phyloP scores from a whole-genome alignment of 2,113 vertebrate species.

The Zosterops pallidus region DNA sequence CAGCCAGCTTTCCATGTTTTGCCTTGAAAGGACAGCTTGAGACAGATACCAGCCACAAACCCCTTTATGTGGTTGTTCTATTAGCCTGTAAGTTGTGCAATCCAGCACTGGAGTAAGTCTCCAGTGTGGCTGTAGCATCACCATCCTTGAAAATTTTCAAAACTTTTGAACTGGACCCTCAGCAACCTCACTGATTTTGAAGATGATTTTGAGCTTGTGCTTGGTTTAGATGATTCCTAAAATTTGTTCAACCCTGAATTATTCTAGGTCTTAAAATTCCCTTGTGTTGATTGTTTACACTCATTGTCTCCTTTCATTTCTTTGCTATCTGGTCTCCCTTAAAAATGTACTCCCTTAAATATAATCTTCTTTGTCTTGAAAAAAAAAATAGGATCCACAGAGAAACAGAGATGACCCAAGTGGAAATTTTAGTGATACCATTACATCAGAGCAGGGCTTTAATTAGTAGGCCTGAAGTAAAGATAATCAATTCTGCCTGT shows the following conservation, averaged over 20 bases:
- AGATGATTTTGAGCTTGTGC: neutral
- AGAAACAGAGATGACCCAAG: constrained; percentile 43
- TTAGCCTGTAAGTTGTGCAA: neutral
- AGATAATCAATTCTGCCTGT: constrained; percentile 69
- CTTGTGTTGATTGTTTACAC: neutral
- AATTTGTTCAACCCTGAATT: neutral
- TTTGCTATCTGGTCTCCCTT: neutral
- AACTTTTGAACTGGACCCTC: neutral
- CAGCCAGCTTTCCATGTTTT: neutral
- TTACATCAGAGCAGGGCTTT: constrained; percentile 58
- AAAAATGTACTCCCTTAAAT: neutral
- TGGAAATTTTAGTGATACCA: constrained; percentile 52
- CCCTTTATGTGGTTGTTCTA: neutral
- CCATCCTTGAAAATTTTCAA: neutral
- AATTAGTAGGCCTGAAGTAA: constrained; percentile 64
- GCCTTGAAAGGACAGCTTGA: neutral
- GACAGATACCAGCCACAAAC: neutral
- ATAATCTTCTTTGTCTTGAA: neutral
- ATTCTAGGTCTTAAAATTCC: neutral
- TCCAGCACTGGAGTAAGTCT: neutral
- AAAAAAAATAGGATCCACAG: neutral
- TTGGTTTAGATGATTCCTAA: neutral
- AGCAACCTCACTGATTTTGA: neutral
- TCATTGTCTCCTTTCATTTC: neutral
- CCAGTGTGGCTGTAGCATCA: neutral